Conservation (phyloP, 64 coral and sea anemone species). For the Astreopora myriophthalma region DNA sequence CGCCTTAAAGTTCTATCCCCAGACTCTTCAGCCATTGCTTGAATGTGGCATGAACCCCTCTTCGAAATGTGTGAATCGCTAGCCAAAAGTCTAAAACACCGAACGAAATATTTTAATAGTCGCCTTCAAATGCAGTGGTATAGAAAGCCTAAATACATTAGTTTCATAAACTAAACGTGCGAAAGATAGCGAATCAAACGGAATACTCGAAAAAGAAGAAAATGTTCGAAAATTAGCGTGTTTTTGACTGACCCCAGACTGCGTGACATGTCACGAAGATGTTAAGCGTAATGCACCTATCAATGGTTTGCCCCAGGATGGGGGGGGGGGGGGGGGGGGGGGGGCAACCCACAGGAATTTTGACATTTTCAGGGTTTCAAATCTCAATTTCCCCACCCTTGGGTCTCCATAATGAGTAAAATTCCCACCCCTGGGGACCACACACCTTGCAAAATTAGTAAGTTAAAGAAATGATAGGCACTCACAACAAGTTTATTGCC, state of each 20-base stretch:
- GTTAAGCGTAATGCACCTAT: no score
- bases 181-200: neutral
- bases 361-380: no score
- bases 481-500: conserved; percentile 10
- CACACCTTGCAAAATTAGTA: neutral
- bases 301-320: no score
- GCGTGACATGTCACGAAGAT: neutral
- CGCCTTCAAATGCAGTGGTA: neutral
- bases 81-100: neutral
- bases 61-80: neutral
- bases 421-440: conserved; percentile 39
- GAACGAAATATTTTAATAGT: neutral
- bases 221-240: neutral
- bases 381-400: conserved; percentile 27
- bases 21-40: neutral
- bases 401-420: neutral
- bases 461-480: conserved; percentile 9
- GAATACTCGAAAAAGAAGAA: neutral
- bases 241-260: neutral
- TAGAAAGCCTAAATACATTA: neutral
- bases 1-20: neutral
- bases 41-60: neutral
- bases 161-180: neutral
- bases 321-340: no score
- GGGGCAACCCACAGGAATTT: no score